These are phyloP conservation scores for Chascanopsetta lugubris DNA, from an alignment of 2,113 vertebrate species.

Conservation along the genomic window DNA sequence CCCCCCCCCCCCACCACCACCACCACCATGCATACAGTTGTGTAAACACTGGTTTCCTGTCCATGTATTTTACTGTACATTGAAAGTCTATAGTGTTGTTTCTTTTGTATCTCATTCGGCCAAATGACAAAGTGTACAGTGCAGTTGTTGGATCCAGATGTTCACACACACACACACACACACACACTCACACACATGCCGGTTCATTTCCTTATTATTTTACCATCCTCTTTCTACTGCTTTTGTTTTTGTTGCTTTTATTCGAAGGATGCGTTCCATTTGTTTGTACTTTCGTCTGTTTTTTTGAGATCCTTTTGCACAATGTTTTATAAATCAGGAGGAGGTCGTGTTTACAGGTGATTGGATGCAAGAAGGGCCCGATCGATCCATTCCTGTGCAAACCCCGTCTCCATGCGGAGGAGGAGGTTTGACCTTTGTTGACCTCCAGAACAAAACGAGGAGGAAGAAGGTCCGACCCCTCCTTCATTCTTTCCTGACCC, in stretches of 20 bases:
- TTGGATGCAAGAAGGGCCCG: conserved; percentile 48
- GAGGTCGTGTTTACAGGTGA: conserved; percentile 46
- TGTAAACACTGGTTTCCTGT: conserved; percentile 39
- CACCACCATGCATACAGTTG: no score
- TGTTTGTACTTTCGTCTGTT: conserved; percentile 47
- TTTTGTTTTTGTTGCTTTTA: conserved; percentile 42
- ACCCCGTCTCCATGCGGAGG: conserved; percentile 41
- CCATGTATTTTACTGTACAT: conserved; percentile 51
- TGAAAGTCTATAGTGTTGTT: conserved; percentile 47
- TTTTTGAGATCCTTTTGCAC: conserved; percentile 65
- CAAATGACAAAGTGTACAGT: conserved; percentile 47
- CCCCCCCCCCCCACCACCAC: background rate
- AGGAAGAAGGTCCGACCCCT: background rate
- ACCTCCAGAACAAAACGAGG: background rate
- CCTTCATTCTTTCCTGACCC: conserved; percentile 27
- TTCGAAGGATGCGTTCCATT: conserved; percentile 50
- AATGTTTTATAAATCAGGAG: conserved; percentile 66
- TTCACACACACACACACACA: conserved; percentile 15
- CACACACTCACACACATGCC: background rate
- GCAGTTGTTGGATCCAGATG: conserved; percentile 49
- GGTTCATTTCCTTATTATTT: conserved; percentile 10
- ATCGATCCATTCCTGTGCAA: conserved; percentile 42
- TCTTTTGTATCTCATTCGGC: conserved; percentile 47
- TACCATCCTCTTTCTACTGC: conserved; percentile 23
- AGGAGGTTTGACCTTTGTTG: conserved; percentile 41